phyloP scores from a whole-genome alignment of 2,888 invertebrate species.

The Eretmocerus hayati region DNA sequence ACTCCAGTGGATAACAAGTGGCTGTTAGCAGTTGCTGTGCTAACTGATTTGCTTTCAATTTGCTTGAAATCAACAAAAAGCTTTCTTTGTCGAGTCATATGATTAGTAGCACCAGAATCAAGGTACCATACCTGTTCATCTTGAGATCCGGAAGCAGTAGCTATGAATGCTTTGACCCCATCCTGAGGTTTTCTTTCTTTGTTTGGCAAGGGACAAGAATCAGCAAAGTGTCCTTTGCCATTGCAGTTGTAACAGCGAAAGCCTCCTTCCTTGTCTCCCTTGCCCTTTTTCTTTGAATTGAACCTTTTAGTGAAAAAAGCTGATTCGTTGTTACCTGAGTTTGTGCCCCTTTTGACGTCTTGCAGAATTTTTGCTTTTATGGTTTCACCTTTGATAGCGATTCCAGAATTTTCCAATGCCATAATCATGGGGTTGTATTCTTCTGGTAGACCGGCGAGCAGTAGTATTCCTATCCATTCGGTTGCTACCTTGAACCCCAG shows the following conservation, averaged over 20 bases:
- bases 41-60: too few relatives aligned
- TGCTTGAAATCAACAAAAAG: too few relatives aligned
- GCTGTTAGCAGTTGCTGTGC: too few relatives aligned
- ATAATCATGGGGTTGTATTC: conserved; percentile 31
- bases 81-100: neutral
- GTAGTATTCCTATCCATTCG: conserved; percentile 31
- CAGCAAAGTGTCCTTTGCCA: neutral
- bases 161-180: conserved; percentile 21
- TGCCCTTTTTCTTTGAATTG: neutral
- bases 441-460: conserved; percentile 18
- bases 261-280: neutral
- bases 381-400: conserved; percentile 26
- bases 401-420: conserved; percentile 26
- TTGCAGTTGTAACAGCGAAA: neutral
- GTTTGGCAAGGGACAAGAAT: conserved; percentile 19
- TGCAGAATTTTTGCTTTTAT: conserved; percentile 28
- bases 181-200: conserved; percentile 22
- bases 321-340: conserved; percentile 1
- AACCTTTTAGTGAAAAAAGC: neutral
- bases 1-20: too few relatives aligned
- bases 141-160: conserved; percentile 7
- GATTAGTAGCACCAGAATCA: too few relatives aligned
- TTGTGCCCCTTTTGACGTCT: neutral
- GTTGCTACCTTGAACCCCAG: conserved; percentile 22
- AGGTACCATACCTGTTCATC: too few relatives aligned